phyloP scores from a whole-genome alignment of 2,113 vertebrate genomes.

The Orientallactaga bullata region DNA sequence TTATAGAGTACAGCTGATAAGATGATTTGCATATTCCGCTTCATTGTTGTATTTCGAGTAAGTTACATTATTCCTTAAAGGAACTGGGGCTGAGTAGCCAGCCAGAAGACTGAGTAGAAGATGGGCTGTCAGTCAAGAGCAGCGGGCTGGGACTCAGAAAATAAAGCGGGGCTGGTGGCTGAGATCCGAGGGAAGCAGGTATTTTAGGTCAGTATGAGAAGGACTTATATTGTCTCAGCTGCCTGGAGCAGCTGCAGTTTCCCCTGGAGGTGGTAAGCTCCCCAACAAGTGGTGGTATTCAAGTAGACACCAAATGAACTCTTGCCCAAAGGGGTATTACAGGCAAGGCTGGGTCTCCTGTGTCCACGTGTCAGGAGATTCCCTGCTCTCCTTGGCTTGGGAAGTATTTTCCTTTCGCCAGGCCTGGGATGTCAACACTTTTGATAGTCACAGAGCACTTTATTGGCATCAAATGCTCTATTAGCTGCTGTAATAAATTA shows the following conservation, averaged over 20 bases:
- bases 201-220: background rate
- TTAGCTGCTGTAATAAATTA: background rate
- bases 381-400: too few species aligned
- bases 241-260: background rate
- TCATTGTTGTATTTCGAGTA: conserved; percentile 82
- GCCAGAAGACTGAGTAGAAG: conserved; percentile 13
- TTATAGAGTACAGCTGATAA: conserved; percentile 81
- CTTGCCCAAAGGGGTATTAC: background rate
- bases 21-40: conserved; percentile 80
- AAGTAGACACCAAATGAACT: background rate
- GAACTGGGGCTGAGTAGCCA: conserved; percentile 19
- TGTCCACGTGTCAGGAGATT: background rate
- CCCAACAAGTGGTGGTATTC: background rate
- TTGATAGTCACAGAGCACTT: background rate
- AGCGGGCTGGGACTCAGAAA: background rate
- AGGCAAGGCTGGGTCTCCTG: background rate
- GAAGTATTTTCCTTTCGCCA: background rate
- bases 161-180: background rate
- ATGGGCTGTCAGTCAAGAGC: background rate
- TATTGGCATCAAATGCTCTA: background rate
- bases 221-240: background rate
- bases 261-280: background rate
- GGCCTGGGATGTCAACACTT: background rate
- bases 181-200: background rate
- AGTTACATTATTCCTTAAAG: conserved; percentile 75